Base-by-base conservation (phyloP, 2,888 invertebrate species). In the Parnassius glacialis region DNA sequence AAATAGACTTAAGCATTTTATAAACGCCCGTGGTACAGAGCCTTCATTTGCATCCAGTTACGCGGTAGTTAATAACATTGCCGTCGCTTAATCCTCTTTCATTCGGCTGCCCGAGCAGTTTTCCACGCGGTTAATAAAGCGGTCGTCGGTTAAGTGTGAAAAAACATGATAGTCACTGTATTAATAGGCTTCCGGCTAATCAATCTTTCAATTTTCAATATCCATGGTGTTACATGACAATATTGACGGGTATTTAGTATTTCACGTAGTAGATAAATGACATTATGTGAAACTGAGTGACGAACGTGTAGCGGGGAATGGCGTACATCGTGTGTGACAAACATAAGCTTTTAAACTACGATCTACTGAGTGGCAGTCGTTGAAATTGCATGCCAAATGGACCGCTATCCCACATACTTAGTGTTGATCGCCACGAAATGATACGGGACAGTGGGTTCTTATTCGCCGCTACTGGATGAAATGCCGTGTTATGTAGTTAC, bases 141-240 rank as follows among this genome's bases (percentile, higher is more conserved):
- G 48, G 48, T 41, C 47, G 48, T 41, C 59, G 11, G 58, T 58
- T 58, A 42, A 59, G 62, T 52, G 55, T 59, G 52, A 62, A 62
- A 58, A 55, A 59, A 62, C 59, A 62, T 44, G 57, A 57, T 58
- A 54, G 52, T 58, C 59, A 59, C 47, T 50, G 51, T 34, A 48
- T 57, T 62, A 50, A 57, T 50, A 44, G 43, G 45, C 62, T 52
- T 55, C 51, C 45, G 13, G 51, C 45, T 62, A 62, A 59, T 59
- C 58, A 55, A 62, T 59, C 62, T 59, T 58, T 54, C 48, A 54
- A 58, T 57, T 62, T 57, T 62, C 61, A 53, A 62, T 57, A 57
- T 52, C 52, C 20, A n/a, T 47, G 44, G 25, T 34, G 58, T 42
- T n/a, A 45, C 43, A 10, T 13, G 50, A 58, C 48, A 48, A 41